phyloP scores from a whole-genome alignment of 1,140 invertebrate species.

The Calliopsis andreniformis region DNA sequence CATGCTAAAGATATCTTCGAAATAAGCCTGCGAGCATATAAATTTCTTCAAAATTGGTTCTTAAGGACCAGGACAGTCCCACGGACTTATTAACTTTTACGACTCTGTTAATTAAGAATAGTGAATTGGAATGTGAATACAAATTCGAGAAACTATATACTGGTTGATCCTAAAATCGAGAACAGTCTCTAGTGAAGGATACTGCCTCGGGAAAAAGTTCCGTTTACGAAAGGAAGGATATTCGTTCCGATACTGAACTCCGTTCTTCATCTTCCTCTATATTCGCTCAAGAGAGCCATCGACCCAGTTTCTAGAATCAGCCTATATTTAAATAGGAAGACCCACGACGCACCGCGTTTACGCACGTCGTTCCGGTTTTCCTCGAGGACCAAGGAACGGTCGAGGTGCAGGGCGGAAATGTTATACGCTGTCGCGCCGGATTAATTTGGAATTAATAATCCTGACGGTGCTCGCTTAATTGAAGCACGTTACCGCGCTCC shows the following conservation, averaged over 20 bases:
- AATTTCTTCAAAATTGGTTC: background rate
- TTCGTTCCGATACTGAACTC: too few species aligned
- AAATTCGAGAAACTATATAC: too few species aligned
- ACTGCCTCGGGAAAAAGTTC: too few species aligned
- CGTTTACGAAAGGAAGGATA: too few species aligned
- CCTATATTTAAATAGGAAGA: conserved; percentile 1
- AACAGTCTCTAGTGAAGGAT: too few species aligned
- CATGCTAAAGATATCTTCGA: background rate
- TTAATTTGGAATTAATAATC: conserved; percentile 66
- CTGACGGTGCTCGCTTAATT: conserved; percentile 59
- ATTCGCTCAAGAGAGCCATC: too few species aligned
- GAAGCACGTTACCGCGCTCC: conserved; percentile 57
- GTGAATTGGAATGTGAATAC: background rate
- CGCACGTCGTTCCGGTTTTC: conserved; percentile 21
- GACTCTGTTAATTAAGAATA: conserved; percentile 2
- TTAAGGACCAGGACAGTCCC: background rate
- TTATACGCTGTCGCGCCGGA: conserved; percentile 55
- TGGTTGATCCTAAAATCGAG: too few species aligned
- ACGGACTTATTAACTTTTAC: conserved; percentile 4
- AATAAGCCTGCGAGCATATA: background rate
- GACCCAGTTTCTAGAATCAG: background rate
- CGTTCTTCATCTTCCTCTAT: too few species aligned
- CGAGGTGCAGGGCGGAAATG: conserved; percentile 42
- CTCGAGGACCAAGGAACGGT: background rate
- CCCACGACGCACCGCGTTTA: background rate